These are phyloP conservation scores for Troides aeacus DNA, from an alignment of 2,888 invertebrate genomes.

Conservation along the genomic window DNA sequence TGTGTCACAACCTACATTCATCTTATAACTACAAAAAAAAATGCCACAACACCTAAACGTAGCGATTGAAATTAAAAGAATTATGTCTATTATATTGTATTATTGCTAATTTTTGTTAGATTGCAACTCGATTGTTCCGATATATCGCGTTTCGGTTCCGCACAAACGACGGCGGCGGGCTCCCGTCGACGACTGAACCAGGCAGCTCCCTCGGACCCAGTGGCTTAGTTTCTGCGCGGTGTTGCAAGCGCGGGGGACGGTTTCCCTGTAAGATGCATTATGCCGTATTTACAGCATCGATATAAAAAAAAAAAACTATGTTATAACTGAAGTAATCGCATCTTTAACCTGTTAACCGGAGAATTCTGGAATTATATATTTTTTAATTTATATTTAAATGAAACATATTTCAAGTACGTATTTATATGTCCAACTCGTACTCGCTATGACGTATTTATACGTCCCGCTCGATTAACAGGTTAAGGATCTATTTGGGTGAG, in stretches of 20 bases:
- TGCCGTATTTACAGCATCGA: not conserved
- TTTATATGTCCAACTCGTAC: no score
- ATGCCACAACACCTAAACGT: slow-evolving; percentile 23
- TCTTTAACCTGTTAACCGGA: no score
- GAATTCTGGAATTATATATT: no score
- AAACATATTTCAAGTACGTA: no score
- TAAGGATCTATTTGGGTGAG: no score
- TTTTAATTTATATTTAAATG: no score
- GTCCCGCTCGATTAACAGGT: no score
- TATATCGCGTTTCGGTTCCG: not conserved
- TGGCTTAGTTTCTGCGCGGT: slow-evolving; percentile 26
- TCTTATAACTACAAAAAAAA: slow-evolving; percentile 18
- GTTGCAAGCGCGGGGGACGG: slow-evolving; percentile 26
- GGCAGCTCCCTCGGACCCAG: slow-evolving; percentile 15
- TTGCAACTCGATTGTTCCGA: slow-evolving; percentile 20
- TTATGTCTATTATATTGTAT: slow-evolving; percentile 3
- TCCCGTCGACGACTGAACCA: slow-evolving; percentile 25
- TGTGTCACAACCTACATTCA: slow-evolving; percentile 26
- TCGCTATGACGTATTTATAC: no score
- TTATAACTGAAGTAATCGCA: not conserved
- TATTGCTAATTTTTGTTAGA: slow-evolving; percentile 12
- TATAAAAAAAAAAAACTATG: not conserved
- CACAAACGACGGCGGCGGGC: slow-evolving; percentile 5
- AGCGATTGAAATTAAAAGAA: slow-evolving; percentile 12
- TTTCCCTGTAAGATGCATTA: slow-evolving; percentile 13